Evolutionary conservation across 2,888 invertebrate species (phyloP).

Genomic region (Drosophila borborema): DNA sequence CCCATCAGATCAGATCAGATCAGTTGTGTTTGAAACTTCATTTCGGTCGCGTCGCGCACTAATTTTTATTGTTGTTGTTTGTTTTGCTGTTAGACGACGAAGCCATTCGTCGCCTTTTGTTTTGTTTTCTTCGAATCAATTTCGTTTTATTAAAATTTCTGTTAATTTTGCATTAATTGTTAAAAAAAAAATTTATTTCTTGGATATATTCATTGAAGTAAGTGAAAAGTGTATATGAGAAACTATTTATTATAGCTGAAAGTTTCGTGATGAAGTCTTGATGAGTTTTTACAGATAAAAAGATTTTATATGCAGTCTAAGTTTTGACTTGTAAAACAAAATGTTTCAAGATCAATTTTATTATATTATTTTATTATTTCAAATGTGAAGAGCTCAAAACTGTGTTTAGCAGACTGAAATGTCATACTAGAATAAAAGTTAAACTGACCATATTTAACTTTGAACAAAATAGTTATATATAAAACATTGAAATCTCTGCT

Average conservation of each 20-base stretch:
- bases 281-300: too few relatives aligned
- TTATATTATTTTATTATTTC: too few relatives aligned
- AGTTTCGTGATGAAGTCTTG: too few relatives aligned
- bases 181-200: slow-evolving; percentile 15
- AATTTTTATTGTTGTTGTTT: slow-evolving; percentile 53
- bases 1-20: slow-evolving; percentile 33
- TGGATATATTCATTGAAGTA: slow-evolving; percentile 29
- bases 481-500: too few relatives aligned
- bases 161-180: slow-evolving; percentile 21
- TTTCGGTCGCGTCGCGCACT: slow-evolving; percentile 77
- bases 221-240: slow-evolving; percentile 15
- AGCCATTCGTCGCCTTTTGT: slow-evolving; percentile 43
- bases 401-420: too few relatives aligned
- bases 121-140: slow-evolving; percentile 46
- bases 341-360: too few relatives aligned
- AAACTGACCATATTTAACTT: too few relatives aligned
- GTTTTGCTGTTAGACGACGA: slow-evolving; percentile 44
- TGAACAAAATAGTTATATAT: too few relatives aligned
- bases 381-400: too few relatives aligned
- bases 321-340: too few relatives aligned
- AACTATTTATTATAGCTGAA: background rate
- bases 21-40: slow-evolving; percentile 81
- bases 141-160: slow-evolving; percentile 55
- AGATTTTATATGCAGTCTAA: too few relatives aligned
- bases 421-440: too few relatives aligned